phyloP scores from a whole-genome alignment of 2,888 invertebrate species.

The Stenodema calcarata region DNA sequence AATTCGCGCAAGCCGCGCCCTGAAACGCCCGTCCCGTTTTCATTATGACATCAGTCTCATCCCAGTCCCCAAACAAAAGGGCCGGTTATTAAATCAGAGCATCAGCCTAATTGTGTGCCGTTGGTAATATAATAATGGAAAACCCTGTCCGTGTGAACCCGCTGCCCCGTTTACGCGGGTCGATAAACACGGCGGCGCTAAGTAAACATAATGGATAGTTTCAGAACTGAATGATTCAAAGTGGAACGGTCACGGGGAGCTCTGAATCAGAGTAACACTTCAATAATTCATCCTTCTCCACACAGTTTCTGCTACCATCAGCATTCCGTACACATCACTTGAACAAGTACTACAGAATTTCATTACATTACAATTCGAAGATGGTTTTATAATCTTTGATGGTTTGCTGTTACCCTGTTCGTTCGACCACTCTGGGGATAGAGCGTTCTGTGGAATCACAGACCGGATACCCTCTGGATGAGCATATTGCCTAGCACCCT shows the following conservation, averaged over 20 bases:
- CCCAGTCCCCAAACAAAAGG: background rate
- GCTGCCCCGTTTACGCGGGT: background rate
- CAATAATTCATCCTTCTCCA: background rate
- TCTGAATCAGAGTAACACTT: background rate
- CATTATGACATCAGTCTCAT: background rate
- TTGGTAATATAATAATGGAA: background rate
- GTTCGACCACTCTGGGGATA: no score
- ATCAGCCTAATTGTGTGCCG: background rate
- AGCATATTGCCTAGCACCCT: no score
- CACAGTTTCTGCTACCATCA: background rate
- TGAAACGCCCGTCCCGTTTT: background rate
- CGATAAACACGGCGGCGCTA: background rate
- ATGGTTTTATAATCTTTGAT: no score
- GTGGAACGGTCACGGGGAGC: background rate
- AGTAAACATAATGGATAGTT: background rate
- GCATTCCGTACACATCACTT: background rate
- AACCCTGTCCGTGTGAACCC: background rate
- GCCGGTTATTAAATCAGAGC: background rate
- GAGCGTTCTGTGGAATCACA: no score
- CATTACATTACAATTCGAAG: no score
- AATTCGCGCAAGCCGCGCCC: background rate
- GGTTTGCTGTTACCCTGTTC: no score
- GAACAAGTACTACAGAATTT: no score
- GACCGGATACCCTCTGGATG: no score
- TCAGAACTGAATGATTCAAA: background rate